Percentiles rank a stretch among this genome's conserved stretches.
Conservation (phyloP, 2,113 vertebrate species). For the Sitta europaea region DNA sequence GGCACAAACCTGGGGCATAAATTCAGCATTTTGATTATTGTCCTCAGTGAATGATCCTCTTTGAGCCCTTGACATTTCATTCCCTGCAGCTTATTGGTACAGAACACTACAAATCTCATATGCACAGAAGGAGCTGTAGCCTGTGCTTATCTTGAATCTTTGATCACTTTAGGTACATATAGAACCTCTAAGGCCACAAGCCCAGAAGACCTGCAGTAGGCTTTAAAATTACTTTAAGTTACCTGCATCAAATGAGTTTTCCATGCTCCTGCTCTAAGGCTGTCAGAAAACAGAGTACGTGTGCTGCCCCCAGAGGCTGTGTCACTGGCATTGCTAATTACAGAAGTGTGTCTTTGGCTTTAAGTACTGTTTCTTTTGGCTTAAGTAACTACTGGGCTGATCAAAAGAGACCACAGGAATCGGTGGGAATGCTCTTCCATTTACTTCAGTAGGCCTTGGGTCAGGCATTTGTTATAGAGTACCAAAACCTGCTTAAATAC, state of each 20-base stretch:
- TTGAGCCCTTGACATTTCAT: not conserved
- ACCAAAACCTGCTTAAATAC: not conserved
- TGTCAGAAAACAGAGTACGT: not conserved
- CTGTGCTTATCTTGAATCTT: not conserved
- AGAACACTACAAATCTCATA: not conserved
- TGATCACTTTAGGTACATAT: not conserved
- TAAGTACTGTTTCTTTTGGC: not conserved
- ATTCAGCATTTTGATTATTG: not conserved
- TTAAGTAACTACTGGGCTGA: not conserved
- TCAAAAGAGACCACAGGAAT: not conserved
- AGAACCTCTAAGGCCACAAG: not conserved
- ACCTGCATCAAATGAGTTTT: not conserved
- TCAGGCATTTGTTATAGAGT: not conserved
- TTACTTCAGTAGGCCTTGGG: not conserved
- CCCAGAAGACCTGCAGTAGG: not conserved
- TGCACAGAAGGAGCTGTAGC: not conserved
- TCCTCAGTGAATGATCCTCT: not conserved
- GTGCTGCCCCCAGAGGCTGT: not conserved
- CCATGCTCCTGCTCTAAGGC: not conserved
- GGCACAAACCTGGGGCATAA: not conserved
- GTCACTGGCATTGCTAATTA: not conserved
- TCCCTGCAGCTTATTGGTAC: not conserved
- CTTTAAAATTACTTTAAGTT: not conserved
- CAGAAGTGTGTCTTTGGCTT: conserved; percentile 4
- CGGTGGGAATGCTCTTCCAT: not conserved